Evolutionary conservation across 2,797 vertebrate genomes (phyloP).

Genomic region (Poeciliopsis paucimaculata): DNA sequence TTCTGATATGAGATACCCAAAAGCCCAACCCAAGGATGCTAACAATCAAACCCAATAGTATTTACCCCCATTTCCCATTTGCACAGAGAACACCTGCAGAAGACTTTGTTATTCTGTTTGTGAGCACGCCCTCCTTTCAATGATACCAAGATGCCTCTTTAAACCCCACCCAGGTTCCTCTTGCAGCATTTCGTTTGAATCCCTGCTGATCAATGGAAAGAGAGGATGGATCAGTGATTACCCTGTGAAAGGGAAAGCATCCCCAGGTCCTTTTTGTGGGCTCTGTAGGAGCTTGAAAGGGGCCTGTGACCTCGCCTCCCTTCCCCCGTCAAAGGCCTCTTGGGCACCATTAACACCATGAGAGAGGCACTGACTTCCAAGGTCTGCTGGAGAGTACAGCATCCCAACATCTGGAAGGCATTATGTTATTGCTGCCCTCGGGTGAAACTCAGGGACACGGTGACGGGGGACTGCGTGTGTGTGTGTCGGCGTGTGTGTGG

Average conservation of each 20-base stretch:
- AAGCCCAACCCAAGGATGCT: constrained; percentile 46
- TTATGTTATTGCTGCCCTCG: constrained; percentile 74
- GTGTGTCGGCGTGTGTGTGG: not conserved
- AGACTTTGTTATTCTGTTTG: constrained; percentile 52
- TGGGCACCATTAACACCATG: constrained; percentile 76
- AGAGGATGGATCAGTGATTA: constrained; percentile 63
- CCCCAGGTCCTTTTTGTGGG: constrained; percentile 55
- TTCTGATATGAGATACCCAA: constrained; percentile 55
- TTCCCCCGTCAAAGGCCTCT: constrained; percentile 53
- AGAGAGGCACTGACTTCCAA: constrained; percentile 69
- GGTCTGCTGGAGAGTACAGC: constrained; percentile 67
- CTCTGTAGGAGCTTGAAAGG: constrained; percentile 62
- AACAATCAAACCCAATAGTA: constrained; percentile 66
- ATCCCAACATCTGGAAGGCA: constrained; percentile 81
- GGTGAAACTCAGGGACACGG: constrained; percentile 62
- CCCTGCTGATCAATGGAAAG: constrained; percentile 56
- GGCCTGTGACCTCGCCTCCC: constrained; percentile 39
- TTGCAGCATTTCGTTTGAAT: constrained; percentile 53
- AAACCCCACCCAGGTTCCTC: constrained; percentile 56
- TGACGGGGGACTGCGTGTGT: constrained; percentile 45
- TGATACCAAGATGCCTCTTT: constrained; percentile 52
- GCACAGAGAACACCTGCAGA: constrained; percentile 59
- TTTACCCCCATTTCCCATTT: constrained; percentile 54
- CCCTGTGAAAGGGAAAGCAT: constrained; percentile 73
- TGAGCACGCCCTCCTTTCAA: constrained; percentile 45